A percentile compares a stretch with the other conserved stretches of the same genome.
These are phyloP conservation scores for Pseudopleuronectes americanus DNA, from an alignment of 2,797 vertebrate genomes.

Conservation along the genomic window DNA sequence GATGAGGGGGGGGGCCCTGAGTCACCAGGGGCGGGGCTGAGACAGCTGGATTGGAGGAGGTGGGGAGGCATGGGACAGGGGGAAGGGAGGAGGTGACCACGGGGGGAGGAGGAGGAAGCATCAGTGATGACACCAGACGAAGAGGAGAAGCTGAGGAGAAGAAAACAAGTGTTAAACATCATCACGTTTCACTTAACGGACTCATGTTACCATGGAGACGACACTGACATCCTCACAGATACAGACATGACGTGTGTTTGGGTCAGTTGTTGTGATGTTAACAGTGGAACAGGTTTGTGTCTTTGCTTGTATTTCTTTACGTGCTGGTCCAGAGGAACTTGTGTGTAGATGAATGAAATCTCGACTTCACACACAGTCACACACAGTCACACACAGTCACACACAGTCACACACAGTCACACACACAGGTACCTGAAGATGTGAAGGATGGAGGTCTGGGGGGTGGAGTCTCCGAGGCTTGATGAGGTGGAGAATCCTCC, in stretches of 20 bases:
- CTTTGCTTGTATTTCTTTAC: too few relatives aligned
- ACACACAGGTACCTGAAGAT: conserved; percentile 49
- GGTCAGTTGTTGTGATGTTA: too few relatives aligned
- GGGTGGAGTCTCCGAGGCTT: conserved; percentile 56
- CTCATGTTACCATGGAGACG: too few relatives aligned
- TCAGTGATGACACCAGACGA: conserved; percentile 2
- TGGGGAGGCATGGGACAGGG: not conserved
- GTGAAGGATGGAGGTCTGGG: conserved; percentile 15
- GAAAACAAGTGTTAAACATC: not conserved
- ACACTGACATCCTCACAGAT: too few relatives aligned
- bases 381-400: too few relatives aligned
- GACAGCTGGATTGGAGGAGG: not conserved
- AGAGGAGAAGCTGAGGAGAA: conserved; percentile 20
- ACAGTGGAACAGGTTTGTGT: too few relatives aligned
- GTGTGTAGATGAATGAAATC: not conserved
- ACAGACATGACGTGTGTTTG: too few relatives aligned
- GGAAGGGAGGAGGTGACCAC: conserved; percentile 1
- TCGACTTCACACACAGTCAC: not conserved
- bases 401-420: too few relatives aligned
- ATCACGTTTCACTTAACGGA: too few relatives aligned
- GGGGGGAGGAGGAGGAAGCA: not conserved
- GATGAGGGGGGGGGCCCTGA: conserved; percentile 57
- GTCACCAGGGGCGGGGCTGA: conserved; percentile 33
- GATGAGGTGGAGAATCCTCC: conserved; percentile 51
- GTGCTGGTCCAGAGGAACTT: not conserved